Conservation (phyloP, 2,113 vertebrate species). For the Cryptoleucopteryx plumbea region DNA sequence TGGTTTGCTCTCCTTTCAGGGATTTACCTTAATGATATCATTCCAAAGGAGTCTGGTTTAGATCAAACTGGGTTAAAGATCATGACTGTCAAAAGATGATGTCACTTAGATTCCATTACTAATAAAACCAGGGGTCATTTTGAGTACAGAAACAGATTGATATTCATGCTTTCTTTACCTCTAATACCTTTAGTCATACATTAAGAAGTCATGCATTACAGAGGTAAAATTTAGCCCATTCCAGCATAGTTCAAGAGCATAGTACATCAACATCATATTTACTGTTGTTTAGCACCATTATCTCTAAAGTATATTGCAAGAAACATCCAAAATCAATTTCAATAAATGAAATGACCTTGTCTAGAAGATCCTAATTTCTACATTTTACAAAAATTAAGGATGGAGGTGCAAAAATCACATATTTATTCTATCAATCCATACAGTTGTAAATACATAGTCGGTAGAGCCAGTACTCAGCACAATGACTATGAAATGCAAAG, state of each 20-base stretch:
- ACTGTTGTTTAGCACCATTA: background rate
- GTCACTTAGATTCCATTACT: conserved; percentile 74
- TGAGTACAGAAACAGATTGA: conserved; percentile 66
- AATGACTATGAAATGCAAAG: background rate
- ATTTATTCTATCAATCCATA: background rate
- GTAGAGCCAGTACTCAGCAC: background rate
- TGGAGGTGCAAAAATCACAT: background rate
- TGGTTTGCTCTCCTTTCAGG: conserved; percentile 57
- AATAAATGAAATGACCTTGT: background rate
- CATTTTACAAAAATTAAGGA: background rate
- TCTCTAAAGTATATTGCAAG: background rate
- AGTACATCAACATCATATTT: background rate
- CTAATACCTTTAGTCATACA: conserved; percentile 39
- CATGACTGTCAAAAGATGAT: conserved; percentile 76
- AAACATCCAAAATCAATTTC: background rate
- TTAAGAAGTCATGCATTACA: background rate
- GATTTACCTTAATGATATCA: conserved; percentile 81
- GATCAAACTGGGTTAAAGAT: conserved; percentile 82
- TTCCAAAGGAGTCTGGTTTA: conserved; percentile 78
- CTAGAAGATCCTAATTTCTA: background rate
- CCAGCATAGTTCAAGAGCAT: background rate
- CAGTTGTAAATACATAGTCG: background rate
- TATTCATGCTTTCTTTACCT: conserved; percentile 65
- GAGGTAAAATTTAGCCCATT: background rate
- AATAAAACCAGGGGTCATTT: conserved; percentile 72